These are phyloP conservation scores for Autographa pulchrina DNA, from an alignment of 2,888 invertebrate genomes.

Conservation along the genomic window DNA sequence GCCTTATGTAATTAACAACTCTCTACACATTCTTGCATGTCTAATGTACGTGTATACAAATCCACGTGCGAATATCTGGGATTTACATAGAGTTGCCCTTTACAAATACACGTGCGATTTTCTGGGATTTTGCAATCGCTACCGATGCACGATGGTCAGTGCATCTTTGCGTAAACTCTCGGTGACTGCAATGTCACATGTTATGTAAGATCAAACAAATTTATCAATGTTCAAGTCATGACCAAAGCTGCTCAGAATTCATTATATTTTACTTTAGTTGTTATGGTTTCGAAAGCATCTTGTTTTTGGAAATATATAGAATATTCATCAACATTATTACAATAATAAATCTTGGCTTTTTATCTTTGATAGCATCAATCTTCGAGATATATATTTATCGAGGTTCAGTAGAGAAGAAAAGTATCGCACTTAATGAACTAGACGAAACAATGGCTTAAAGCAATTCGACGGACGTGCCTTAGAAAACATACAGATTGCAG, in stretches of 20 bases:
- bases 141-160: constrained; percentile 55
- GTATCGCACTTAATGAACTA: neutral
- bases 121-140: constrained; percentile 72
- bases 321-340: neutral
- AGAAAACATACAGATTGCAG: constrained; percentile 17
- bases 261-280: neutral
- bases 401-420: constrained; percentile 9
- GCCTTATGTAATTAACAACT: constrained; percentile 5
- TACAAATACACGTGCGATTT: constrained; percentile 59
- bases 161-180: constrained; percentile 81
- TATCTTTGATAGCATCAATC: neutral
- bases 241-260: neutral
- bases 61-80: too few relatives aligned
- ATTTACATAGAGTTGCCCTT: constrained; percentile 44
- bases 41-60: constrained; percentile 15
- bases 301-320: neutral
- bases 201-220: constrained; percentile 68
- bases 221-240: constrained; percentile 21
- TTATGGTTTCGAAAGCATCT: neutral
- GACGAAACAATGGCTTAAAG: constrained; percentile 10
- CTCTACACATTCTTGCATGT: constrained; percentile 26
- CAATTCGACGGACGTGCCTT: neutral
- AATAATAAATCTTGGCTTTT: neutral
- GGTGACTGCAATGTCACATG: constrained; percentile 73
- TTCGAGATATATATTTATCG: constrained; percentile 5